phyloP scores from a whole-genome alignment of 1,140 invertebrate species.

The Streblospio benedicti region DNA sequence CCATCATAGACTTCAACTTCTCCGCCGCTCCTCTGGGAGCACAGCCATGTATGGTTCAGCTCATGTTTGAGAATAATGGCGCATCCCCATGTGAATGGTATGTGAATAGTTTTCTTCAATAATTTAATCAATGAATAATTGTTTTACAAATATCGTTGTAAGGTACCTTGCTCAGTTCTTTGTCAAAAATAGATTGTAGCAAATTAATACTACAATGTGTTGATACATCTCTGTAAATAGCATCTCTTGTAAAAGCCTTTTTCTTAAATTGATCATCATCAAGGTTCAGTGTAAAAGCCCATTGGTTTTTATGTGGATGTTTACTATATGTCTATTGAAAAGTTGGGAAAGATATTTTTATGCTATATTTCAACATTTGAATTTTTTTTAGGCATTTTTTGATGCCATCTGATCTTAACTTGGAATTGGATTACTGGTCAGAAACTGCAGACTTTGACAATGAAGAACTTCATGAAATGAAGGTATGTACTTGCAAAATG shows the following conservation, averaged over 20 bases:
- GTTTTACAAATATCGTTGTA: too few relatives aligned
- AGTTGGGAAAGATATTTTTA: neutral
- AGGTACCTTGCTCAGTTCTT: too few relatives aligned
- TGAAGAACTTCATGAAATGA: conserved; percentile 47
- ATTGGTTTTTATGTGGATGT: too few relatives aligned
- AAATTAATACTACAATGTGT: too few relatives aligned
- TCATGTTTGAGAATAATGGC: conserved; percentile 45
- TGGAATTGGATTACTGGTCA: conserved; percentile 46
- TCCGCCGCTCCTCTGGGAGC: conserved; percentile 42
- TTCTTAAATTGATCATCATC: too few relatives aligned
- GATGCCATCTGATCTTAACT: conserved; percentile 42
- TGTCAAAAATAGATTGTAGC: too few relatives aligned
- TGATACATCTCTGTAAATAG: neutral
- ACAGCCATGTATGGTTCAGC: conserved; percentile 36
- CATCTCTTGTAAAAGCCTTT: too few relatives aligned
- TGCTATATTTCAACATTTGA: conserved; percentile 6
- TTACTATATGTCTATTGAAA: neutral
- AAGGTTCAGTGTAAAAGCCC: too few relatives aligned
- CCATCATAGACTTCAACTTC: conserved; percentile 46
- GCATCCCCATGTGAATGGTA: conserved; percentile 41
- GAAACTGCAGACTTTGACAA: conserved; percentile 44
- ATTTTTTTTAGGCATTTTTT: conserved; percentile 37
- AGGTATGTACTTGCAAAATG: too few relatives aligned
- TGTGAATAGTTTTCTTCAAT: neutral
- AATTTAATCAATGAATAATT: neutral